Base-by-base conservation (phyloP, 2,888 invertebrate genomes). In the Oeneis ivallda region DNA sequence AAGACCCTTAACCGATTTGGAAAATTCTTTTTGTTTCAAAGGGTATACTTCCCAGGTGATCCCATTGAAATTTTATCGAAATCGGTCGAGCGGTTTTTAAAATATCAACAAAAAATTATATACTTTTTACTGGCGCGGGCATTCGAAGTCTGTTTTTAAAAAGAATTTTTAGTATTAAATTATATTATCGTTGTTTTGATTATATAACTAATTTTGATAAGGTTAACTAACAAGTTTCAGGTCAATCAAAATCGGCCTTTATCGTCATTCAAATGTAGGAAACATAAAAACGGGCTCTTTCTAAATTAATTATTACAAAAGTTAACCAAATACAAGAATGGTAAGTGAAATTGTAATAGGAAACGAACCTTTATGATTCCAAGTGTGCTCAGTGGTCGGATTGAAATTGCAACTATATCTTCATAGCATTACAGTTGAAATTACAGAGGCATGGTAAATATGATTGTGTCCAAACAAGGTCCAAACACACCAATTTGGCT, bases 401-500 rank as follows among this genome's bases (percentile, higher is more conserved):
- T 49, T 37, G 37, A 11, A 59, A 59, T 67, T 45, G 15, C 9
- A 45, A 11, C 60, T 41, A 61, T 60, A 37, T 56, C 10, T 8
- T 1, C 0, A 43, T 37, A 1, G 0, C 2, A 10, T 39, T 57
- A 67, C 39, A 64, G 61, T 67, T 52, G 43, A 43, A 57, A 19
- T 58, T n/a, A 19, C 17, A 26, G 1, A 0, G 0, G 9, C 11
- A 4, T 11, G 52, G 45, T 45, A 54, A 47, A 58, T 68, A 62
- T 64, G 61, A 64, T 63, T 57, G 65, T 60, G 63, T 65, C 59
- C 17, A 62, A 70, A 68, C 65, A 68, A 50, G 63, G 63, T 65
- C 59, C 17, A 62, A 70, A 68, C 65, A 68, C 54, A 65, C 63
- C 70, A 67, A 71, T 71, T 71, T 70, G 70, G 70, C 70, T 65